These are phyloP conservation scores for Eurypyga helias DNA, from an alignment of 2,113 vertebrate genomes.

Conservation along the genomic window DNA sequence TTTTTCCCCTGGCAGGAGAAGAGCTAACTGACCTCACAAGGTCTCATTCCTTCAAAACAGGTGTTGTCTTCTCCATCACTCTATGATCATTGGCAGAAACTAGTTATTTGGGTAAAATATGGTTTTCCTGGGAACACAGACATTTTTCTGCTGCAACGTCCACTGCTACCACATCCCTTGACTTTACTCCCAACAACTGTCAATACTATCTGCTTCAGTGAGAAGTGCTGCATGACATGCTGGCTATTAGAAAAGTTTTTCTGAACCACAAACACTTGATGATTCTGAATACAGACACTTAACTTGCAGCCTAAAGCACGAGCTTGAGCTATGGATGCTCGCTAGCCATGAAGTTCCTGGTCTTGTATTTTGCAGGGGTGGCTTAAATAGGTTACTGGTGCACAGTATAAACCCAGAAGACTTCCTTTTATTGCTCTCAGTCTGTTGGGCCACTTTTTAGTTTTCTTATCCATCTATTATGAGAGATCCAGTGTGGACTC, in stretches of 20 bases:
- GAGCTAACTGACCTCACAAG: background rate
- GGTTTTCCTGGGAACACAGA: background rate
- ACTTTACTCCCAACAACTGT: background rate
- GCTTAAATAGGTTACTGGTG: background rate
- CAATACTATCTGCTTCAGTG: background rate
- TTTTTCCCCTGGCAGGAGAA: background rate
- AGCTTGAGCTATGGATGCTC: background rate
- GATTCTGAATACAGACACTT: background rate
- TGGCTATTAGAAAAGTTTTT: background rate
- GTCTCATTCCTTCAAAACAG: background rate
- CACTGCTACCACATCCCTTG: background rate
- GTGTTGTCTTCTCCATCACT: background rate
- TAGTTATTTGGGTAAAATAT: background rate
- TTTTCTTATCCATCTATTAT: background rate
- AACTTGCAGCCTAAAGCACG: background rate
- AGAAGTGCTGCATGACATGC: background rate
- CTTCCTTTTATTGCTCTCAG: background rate
- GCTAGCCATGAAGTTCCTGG: background rate
- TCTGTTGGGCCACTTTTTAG: background rate
- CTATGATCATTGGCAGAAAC: background rate
- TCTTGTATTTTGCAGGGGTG: background rate
- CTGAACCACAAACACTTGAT: background rate
- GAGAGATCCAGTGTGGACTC: background rate
- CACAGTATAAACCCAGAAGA: background rate
- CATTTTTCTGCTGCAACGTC: background rate